Evolutionary conservation across 2,888 invertebrate genomes (phyloP), one percentile per base, ranked within the genome.

Genomic region (Argyra leucocephala): DNA sequence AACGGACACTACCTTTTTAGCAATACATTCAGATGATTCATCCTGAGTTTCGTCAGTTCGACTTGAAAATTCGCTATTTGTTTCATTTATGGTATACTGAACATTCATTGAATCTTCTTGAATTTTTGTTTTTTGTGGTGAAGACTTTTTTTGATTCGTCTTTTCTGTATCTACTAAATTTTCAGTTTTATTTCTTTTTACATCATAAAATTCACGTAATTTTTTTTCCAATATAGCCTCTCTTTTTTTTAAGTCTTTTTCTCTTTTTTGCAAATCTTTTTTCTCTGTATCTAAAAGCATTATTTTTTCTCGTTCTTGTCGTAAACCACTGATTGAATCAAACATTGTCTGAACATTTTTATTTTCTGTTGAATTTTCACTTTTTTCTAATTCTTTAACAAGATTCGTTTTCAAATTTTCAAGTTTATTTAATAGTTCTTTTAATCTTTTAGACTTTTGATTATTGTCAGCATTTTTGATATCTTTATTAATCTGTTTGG

Each of bases 401-500:
- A 79, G 68, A n/a, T 73, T 73, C 2, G 62, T 63, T 0, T 76
- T 74, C 31, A 79, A 69, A 21, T 70, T 69, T 59, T 78, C 77
- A 48, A 79, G 75, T 31, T 76, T 75, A 21, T 70, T 67, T 0
- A 79, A 68, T 9, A 79, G 66, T 62, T 69, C 69, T 57, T 71
- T 69, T 24, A 78, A 66, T n/a, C 72, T 73, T 22, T 66, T 66
- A 0, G 72, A 69, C 63, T 78, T 78, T 1, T 58, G 36, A 3
- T 71, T 66, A 63, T 73, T 69, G 3, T 67, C 71, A 65, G 68
- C 72, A 12, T 72, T 72, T 37, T 70, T 69, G 3, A 78, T 70
- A 65, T 79, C 78, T 10, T 73, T 69, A 12, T 73, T 72, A 3
- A 79, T 66, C 68, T 76, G 73, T 63, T 75, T 73, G 36, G 74